Evolutionary conservation across 2,888 invertebrate genomes (phyloP), one percentile per base, ranked within the genome.

Genomic region (Ditula angustiorana): DNA sequence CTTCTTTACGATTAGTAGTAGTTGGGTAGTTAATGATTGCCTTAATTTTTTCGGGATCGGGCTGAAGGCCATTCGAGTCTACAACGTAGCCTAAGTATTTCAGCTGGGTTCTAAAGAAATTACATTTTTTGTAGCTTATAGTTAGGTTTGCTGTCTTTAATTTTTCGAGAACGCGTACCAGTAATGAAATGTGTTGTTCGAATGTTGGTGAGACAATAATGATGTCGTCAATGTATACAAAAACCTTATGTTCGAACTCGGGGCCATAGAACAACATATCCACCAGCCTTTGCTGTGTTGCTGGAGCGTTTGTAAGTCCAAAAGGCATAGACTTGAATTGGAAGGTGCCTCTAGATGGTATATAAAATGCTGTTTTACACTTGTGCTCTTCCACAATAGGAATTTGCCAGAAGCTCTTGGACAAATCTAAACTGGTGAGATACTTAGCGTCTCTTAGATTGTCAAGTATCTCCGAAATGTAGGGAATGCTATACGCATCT

Each of bases 331-430:
- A 35, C 4, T 24, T 55, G 13, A 53, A 53, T 11, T 21, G 35
- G 5, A 37, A 53, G 0, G 37, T 53, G 21, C 53, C 53, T 5
- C 35, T 16, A 21, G 19, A 33, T 30, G 50, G 50, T 7, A 50
- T 16, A 24, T 44, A 52, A 23, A 64, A 64, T 11, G 64, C 64
- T 0, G 61, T 62, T 19, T 55, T 55, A 11, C 19, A n/a, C 1
- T 19, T 11, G 26, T 49, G 57, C 11, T 26, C 37, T n/a, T 13
- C 10, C 16, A 13, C 16, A 7, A 57, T 44, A 1, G 57, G 44
- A 11, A 58, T 64, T 52, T 52, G 50, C 57, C 57, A 58, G 16
- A 58, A 50, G 30, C 50, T 30, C 11, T 50, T 50, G 1, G 28
- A 30, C 2, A 50, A 13, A 19, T 19, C 30, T 19, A 19, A 7